Base-by-base conservation (phyloP, 2,888 invertebrate species). In the Caradrina kadenii region DNA sequence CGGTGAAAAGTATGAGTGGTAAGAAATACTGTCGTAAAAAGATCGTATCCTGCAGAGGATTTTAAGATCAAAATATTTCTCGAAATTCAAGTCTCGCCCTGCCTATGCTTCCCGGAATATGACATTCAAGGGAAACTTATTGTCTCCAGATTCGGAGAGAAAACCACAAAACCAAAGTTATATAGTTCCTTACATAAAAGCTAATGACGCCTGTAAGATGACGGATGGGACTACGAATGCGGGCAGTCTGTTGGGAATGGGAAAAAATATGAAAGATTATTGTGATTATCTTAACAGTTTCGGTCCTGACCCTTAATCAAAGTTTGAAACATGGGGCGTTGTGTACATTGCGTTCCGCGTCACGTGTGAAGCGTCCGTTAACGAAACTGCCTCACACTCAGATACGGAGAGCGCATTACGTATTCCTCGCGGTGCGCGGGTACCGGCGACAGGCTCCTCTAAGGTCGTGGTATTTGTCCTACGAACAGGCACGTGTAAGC, bases 311-410 rank as follows among this genome's bases (percentile, higher is more conserved):
- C 64, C 61, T 62, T 76, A 76, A 78, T 80, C 71, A 65, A 65
- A 72, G 70, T 74, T 72, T 50, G 56, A 65, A 76, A 72, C 58
- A 39, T 58, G 70, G 63, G 17, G 39, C 60, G 62, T 67, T 73
- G 67, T 63, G 69, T 73, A 76, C 69, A 80, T 85, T 75, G 76
- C 72, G 73, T 81, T 72, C 72, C 76, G 70, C 69, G 80, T 78
- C 80, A 85, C 86, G 86, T 80, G 80, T 82, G 62, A 73, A 49
- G 72, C 86, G 80, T 85, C 81, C 85, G 85, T 82, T 80, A 83
- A 56, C 76, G 67, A 79, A 84, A 85, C 82, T 73, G 71, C 76
- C 70, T 81, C 73, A 59, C 74, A 73, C 76, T 69, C 65, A 61
- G 81, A 82, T 80, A 80, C 70, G 73, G 58, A 58, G 60, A 55